Evolutionary conservation across 1,140 invertebrate species (phyloP).

Genomic region (Cheumatopsyche charites): DNA sequence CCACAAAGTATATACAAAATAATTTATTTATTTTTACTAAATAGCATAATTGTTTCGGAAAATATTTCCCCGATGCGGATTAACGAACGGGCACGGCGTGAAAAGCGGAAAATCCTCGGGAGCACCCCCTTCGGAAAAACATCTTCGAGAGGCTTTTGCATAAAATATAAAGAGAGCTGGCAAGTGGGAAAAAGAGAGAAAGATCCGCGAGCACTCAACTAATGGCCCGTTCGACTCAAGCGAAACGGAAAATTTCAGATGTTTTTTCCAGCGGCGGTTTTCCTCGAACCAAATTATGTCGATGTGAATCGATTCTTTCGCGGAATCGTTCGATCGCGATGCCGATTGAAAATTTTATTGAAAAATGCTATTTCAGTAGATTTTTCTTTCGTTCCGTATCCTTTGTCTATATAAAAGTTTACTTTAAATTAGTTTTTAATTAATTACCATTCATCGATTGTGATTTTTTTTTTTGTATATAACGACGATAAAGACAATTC

Average conservation of each 20-base stretch:
- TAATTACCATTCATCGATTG: no score
- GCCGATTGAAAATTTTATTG: not conserved
- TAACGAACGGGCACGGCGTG: not conserved
- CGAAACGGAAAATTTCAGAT: conserved; percentile 15
- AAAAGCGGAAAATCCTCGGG: conserved; percentile 13
- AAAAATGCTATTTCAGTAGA: no score
- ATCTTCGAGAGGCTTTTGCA: conserved; percentile 19
- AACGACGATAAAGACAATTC: no score
- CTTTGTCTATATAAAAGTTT: no score
- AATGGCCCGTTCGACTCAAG: conserved; percentile 5
- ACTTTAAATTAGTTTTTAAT: no score
- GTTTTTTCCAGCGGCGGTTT: not conserved
- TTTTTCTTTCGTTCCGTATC: no score
- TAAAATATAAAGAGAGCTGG: conserved; percentile 12
- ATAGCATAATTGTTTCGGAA: not conserved
- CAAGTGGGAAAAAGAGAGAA: not conserved
- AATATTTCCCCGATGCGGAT: not conserved
- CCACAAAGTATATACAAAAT: no score
- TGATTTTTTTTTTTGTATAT: no score
- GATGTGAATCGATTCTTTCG: no score
- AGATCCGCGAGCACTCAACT: conserved; percentile 7
- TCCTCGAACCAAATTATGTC: no score
- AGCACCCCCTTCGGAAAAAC: not conserved
- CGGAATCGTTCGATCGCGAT: not conserved
- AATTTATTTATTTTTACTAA: no score